Evolutionary conservation across 2,888 invertebrate genomes (phyloP).

Genomic region (Belgica antarctica): DNA sequence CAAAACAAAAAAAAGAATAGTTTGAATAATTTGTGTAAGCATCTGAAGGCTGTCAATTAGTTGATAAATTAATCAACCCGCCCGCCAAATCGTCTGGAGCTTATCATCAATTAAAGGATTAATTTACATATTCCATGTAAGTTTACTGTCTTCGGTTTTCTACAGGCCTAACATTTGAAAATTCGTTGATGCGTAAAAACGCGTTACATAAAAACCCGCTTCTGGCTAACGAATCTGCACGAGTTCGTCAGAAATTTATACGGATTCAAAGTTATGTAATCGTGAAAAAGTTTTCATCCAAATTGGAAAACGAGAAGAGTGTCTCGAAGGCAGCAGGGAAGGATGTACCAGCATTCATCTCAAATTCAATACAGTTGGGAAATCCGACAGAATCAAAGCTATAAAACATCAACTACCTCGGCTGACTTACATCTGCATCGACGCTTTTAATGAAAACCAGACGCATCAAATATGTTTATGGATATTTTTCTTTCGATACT

Average conservation of each 20-base stretch:
- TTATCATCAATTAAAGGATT: neutral
- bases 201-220: neutral
- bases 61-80: neutral
- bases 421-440: constrained; percentile 15
- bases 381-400: too few species aligned
- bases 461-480: neutral
- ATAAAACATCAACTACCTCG: constrained; percentile 4
- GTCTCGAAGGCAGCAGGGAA: neutral
- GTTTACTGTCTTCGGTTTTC: neutral
- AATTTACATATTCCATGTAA: constrained; percentile 1
- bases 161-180: too few species aligned
- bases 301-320: constrained; percentile 12
- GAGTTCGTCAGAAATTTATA: neutral
- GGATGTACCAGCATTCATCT: neutral
- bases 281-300: neutral
- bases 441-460: neutral
- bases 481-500: neutral
- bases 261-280: constrained; percentile 10
- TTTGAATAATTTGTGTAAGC: neutral
- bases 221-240: neutral
- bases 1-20: neutral
- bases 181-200: neutral
- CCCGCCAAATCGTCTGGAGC: too few species aligned
- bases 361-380: neutral
- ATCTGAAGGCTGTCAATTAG: too few species aligned